Evolutionary conservation across 2,888 invertebrate species (phyloP).

Genomic region (Ceraclea dissimilis): DNA sequence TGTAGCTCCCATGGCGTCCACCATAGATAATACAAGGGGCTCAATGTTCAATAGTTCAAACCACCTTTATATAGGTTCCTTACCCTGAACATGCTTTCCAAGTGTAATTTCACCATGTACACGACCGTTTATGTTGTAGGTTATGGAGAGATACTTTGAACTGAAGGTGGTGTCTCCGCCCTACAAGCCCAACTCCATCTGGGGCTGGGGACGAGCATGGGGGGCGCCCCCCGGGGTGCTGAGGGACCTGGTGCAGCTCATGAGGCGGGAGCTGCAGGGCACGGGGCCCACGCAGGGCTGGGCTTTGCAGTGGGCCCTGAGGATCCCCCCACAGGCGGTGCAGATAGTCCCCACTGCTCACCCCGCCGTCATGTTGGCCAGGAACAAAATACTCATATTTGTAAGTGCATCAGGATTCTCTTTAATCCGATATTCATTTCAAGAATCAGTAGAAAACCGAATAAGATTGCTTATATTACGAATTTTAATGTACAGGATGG

Average conservation of each 20-base stretch:
- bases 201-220: conserved; percentile 78
- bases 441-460: too few species aligned
- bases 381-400: conserved; percentile 86
- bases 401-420: conserved; percentile 59
- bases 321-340: conserved; percentile 83
- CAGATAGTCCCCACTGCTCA: conserved; percentile 87
- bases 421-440: not conserved
- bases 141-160: conserved; percentile 90
- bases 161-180: conserved; percentile 82
- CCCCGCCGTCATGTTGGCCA: conserved; percentile 77
- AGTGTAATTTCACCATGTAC: too few species aligned
- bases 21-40: too few species aligned
- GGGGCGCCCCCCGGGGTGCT: conserved; percentile 80
- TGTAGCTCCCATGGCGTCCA: too few species aligned
- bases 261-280: conserved; percentile 58
- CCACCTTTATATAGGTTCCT: too few species aligned
- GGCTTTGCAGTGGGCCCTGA: conserved; percentile 86
- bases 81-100: too few species aligned
- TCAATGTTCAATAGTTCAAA: too few species aligned
- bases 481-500: too few species aligned
- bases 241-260: conserved; percentile 86
- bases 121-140: too few species aligned
- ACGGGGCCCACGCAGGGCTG: conserved; percentile 65
- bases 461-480: not conserved
- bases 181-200: conserved; percentile 81